These are phyloP conservation scores for Boulengeromyrus knoepffleri DNA, from an alignment of 2,113 vertebrate genomes.

Conservation along the genomic window DNA sequence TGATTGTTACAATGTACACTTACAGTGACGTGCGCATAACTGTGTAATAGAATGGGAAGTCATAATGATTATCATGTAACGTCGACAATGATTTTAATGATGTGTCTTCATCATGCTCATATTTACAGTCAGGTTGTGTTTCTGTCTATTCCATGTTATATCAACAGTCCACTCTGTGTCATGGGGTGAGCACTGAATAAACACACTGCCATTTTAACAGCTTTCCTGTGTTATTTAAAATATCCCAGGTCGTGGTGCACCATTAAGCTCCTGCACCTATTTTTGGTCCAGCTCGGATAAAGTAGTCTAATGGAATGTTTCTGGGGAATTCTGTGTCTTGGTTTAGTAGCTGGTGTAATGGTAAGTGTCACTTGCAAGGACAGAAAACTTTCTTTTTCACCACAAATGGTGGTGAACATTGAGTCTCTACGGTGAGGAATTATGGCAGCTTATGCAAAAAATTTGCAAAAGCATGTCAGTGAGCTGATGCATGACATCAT, in stretches of 20 bases:
- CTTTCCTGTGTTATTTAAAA: neutral
- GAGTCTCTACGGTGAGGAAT: neutral
- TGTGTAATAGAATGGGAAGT: neutral
- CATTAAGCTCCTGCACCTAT: neutral
- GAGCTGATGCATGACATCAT: neutral
- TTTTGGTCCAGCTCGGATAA: neutral
- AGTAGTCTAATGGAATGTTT: neutral
- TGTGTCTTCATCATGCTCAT: neutral
- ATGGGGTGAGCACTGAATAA: neutral
- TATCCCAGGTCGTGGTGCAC: neutral
- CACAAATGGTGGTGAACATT: neutral
- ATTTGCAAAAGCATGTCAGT: neutral
- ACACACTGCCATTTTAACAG: constrained; percentile 1
- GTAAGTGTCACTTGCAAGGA: neutral
- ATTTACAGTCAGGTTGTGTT: neutral
- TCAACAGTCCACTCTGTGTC: neutral
- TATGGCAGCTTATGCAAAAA: neutral
- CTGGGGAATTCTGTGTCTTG: neutral
- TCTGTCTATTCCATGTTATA: neutral
- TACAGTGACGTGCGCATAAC: neutral
- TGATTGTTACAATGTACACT: neutral
- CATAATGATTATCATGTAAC: neutral
- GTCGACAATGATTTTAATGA: neutral
- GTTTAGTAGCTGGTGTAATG: neutral
- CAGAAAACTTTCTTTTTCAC: neutral